These are phyloP conservation scores for Danaus chrysippus DNA, from an alignment of 2,888 invertebrate species.

Conservation along the genomic window DNA sequence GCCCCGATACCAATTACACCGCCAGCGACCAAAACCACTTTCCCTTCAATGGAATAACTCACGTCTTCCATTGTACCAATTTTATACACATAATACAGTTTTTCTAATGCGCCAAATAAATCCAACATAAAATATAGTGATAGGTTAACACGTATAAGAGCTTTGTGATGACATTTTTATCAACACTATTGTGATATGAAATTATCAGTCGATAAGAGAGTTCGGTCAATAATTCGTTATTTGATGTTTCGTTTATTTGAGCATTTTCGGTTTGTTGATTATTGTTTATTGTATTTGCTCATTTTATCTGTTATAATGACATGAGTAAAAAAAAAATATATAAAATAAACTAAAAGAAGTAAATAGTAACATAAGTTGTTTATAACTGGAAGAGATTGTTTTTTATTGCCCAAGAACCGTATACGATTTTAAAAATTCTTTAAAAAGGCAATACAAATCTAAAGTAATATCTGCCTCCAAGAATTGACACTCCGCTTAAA, in stretches of 20 bases:
- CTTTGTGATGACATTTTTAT: constrained; percentile 10
- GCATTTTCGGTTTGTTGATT: constrained; percentile 2
- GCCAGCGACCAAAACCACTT: constrained; percentile 66
- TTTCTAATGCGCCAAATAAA: background rate
- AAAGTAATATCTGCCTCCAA: too few relatives aligned
- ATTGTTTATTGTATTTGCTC: constrained; percentile 20
- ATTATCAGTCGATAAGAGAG: constrained; percentile 29
- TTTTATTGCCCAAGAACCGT: too few relatives aligned
- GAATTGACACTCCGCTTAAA: background rate
- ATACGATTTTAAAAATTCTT: too few relatives aligned
- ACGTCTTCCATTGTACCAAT: constrained; percentile 5
- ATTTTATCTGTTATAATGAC: background rate
- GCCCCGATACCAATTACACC: constrained; percentile 67
- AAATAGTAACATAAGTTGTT: too few relatives aligned
- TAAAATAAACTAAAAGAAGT: too few relatives aligned
- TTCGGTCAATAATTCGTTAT: constrained; percentile 24
- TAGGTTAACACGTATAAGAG: background rate
- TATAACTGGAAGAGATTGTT: too few relatives aligned
- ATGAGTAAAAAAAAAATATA: too few relatives aligned
- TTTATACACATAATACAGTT: background rate
- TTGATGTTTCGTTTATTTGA: background rate
- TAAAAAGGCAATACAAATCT: too few relatives aligned
- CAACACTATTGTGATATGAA: constrained; percentile 13
- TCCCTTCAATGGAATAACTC: constrained; percentile 46
- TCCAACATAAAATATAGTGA: background rate